phyloP scores from a whole-genome alignment of 35 echinoderm and acorn worm species.

The Patiria miniata region DNA sequence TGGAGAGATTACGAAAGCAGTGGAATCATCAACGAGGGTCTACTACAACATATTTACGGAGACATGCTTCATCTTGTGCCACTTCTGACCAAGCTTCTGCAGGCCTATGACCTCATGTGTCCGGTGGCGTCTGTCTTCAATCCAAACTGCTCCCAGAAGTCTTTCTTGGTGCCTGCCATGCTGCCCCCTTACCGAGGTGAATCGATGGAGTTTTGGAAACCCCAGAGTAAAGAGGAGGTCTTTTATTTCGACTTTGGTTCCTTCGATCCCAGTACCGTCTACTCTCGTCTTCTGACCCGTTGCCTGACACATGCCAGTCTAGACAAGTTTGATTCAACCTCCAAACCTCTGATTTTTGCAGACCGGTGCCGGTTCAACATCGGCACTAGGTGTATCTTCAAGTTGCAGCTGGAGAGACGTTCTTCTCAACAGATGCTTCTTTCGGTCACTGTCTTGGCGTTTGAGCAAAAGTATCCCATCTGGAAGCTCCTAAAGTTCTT shows the following conservation, averaged over 20 bases:
- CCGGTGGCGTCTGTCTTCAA: not conserved
- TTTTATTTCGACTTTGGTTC: constrained; percentile 48
- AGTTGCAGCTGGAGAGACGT: constrained; percentile 8
- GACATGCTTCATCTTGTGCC: not conserved
- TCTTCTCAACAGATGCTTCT: not conserved
- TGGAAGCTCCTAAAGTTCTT: not conserved
- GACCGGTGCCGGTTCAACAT: not conserved
- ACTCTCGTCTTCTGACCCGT: constrained; percentile 24
- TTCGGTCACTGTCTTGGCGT: not conserved
- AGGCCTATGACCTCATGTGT: not conserved
- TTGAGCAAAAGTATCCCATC: not conserved
- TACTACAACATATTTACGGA: constrained; percentile 25
- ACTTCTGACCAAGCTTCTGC: not conserved
- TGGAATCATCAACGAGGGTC: constrained; percentile 7
- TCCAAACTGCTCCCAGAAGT: not conserved
- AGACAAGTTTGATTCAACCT: not conserved
- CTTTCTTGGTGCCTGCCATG: constrained; percentile 13
- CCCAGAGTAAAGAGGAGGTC: not conserved
- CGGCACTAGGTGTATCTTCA: not conserved
- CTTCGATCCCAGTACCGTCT: constrained; percentile 8
- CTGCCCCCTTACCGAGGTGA: not conserved
- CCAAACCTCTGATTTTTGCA: not conserved
- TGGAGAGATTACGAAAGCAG: constrained; percentile 21
- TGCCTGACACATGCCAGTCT: not conserved
- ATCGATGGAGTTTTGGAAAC: not conserved